Evolutionary conservation across 2,113 vertebrate species (phyloP).

Genomic region (Sminthopsis crassicaudata): DNA sequence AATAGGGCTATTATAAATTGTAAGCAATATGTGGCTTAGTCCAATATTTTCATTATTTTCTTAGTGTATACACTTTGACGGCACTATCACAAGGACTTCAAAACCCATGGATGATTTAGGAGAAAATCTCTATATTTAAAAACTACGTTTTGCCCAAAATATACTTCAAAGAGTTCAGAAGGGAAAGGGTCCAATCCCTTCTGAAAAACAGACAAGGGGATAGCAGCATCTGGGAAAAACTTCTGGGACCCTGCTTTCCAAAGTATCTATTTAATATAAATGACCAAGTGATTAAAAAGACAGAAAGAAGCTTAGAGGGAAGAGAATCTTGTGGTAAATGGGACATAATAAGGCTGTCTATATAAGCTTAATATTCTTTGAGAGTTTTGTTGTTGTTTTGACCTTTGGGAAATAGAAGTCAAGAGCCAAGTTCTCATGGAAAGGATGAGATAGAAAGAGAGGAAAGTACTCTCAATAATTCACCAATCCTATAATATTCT

Average conservation of each 20-base stretch:
- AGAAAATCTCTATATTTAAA: background rate
- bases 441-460: background rate
- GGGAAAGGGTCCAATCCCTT: background rate
- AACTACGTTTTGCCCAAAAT: background rate
- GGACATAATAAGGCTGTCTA: background rate
- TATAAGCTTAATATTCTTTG: background rate
- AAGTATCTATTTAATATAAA: slow-evolving; percentile 52
- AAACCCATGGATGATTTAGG: background rate
- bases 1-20: background rate
- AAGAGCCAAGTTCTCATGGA: background rate
- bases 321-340: background rate
- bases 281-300: slow-evolving; percentile 39
- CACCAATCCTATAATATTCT: background rate
- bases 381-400: background rate
- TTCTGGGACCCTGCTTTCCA: slow-evolving; percentile 33
- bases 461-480: background rate
- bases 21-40: background rate
- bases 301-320: slow-evolving; percentile 6
- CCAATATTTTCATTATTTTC: background rate
- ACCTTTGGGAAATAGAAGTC: background rate
- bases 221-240: background rate
- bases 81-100: background rate
- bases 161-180: slow-evolving; percentile 16
- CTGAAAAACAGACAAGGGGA: background rate
- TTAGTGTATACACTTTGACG: background rate